Conservation (phyloP, 2,888 invertebrate species). For the Noctua pronuba region DNA sequence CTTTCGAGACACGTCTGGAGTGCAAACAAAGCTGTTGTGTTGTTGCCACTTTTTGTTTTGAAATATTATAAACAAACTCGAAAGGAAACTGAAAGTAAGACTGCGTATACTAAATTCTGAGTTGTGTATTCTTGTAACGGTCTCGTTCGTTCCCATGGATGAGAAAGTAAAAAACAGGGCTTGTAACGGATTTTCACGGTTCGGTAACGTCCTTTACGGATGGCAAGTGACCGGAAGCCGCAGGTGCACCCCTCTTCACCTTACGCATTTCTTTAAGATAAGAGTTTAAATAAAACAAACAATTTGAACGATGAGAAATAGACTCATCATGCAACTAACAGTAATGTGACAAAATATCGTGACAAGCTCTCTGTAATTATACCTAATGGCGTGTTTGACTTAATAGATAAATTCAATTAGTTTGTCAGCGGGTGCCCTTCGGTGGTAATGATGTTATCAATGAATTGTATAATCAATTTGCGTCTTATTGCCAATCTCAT, state of each 20-base stretch:
- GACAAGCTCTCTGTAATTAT: slow-evolving; percentile 57
- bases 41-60: slow-evolving; percentile 52
- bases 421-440: slow-evolving; percentile 35
- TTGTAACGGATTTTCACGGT: slow-evolving; percentile 88
- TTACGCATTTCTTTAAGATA: slow-evolving; percentile 47
- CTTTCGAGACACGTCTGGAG: slow-evolving; percentile 36
- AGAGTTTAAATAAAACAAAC: slow-evolving; percentile 37
- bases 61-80: slow-evolving; percentile 45
- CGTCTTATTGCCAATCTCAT: neutral
- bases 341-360: slow-evolving; percentile 55
- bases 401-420: slow-evolving; percentile 50
- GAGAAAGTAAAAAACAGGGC: slow-evolving; percentile 54
- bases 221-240: slow-evolving; percentile 77
- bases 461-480: slow-evolving; percentile 38
- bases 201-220: slow-evolving; percentile 80
- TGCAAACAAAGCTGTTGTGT: slow-evolving; percentile 52
- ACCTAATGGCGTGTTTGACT: slow-evolving; percentile 59
- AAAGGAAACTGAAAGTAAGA: slow-evolving; percentile 47
- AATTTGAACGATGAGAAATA: slow-evolving; percentile 15
- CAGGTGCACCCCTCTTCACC: slow-evolving; percentile 75
- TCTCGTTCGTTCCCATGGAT: slow-evolving; percentile 59
- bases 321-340: slow-evolving; percentile 7
- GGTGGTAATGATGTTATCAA: slow-evolving; percentile 52
- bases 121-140: slow-evolving; percentile 53
- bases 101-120: slow-evolving; percentile 41